Evolutionary conservation across 2,888 invertebrate species (phyloP).

Genomic region (Sarcophaga subvicina): DNA sequence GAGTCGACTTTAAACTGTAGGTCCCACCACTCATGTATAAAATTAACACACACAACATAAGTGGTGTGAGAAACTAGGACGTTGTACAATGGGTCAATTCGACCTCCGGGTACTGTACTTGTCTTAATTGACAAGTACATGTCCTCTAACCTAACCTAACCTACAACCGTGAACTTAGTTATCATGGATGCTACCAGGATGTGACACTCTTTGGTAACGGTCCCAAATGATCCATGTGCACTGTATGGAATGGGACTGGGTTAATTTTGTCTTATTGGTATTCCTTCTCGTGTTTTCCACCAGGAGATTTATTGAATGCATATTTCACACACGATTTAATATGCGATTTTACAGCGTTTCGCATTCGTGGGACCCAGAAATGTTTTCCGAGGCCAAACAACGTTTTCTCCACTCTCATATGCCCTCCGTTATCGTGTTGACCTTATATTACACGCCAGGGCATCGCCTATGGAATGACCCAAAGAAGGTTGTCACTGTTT

Average conservation of each 20-base stretch:
- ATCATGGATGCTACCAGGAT: too few relatives aligned
- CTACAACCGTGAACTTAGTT: too few relatives aligned
- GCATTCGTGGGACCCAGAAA: conserved; percentile 64
- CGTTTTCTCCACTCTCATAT: conserved; percentile 25
- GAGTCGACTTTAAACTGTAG: too few relatives aligned
- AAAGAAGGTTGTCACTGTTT: neutral
- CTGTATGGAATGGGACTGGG: conserved; percentile 51
- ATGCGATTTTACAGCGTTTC: conserved; percentile 48
- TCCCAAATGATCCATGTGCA: conserved; percentile 55
- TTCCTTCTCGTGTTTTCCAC: conserved; percentile 56
- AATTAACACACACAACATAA: too few relatives aligned
- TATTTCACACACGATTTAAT: conserved; percentile 71
- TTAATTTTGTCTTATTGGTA: conserved; percentile 49
- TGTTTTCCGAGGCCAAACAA: conserved; percentile 2
- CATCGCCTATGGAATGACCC: too few relatives aligned
- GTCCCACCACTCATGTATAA: too few relatives aligned
- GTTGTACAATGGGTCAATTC: too few relatives aligned
- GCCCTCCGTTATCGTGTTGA: conserved; percentile 40
- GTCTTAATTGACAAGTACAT: too few relatives aligned
- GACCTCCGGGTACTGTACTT: too few relatives aligned
- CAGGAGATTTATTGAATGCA: conserved; percentile 74
- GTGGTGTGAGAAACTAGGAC: too few relatives aligned
- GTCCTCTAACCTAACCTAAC: too few relatives aligned
- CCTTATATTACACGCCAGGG: conserved; percentile 40
- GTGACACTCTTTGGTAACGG: conserved; percentile 18